Percentiles rank a stretch among this genome's conserved stretches.
Evolutionary conservation across 2,888 invertebrate species (phyloP).

Genomic region (Drosophila pegasa): DNA sequence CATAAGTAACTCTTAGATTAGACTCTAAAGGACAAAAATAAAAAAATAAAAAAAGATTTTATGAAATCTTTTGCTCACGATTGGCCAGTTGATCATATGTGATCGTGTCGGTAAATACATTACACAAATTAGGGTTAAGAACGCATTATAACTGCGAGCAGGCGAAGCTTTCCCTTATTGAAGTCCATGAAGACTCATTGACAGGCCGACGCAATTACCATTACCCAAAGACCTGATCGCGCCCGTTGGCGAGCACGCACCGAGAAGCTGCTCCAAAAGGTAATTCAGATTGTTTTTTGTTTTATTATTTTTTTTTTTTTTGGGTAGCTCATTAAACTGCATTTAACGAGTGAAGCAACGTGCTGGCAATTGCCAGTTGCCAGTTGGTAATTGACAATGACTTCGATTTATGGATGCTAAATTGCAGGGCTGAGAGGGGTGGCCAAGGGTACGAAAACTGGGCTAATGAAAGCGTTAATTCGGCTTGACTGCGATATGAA

Average conservation of each 20-base stretch:
- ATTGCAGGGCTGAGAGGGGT: conserved; percentile 54
- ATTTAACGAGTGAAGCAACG: conserved; percentile 67
- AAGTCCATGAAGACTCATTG: conserved; percentile 73
- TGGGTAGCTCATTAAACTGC: conserved; percentile 66
- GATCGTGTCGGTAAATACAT: conserved; percentile 73
- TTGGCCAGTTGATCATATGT: conserved; percentile 52
- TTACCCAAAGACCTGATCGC: conserved; percentile 65
- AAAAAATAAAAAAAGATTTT: not conserved
- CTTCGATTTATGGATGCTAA: conserved; percentile 72
- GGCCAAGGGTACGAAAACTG: conserved; percentile 62
- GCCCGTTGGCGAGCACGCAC: conserved; percentile 69
- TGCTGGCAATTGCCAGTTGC: conserved; percentile 40
- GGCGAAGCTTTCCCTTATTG: conserved; percentile 59
- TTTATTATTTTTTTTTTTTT: not conserved
- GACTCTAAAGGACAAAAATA: conserved; percentile 1
- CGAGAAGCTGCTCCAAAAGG: conserved; percentile 20
- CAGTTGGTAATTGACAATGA: conserved; percentile 50
- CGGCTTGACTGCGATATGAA: conserved; percentile 24
- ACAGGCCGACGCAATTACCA: conserved; percentile 70
- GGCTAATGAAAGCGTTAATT: conserved; percentile 80
- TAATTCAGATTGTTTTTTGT: conserved; percentile 18
- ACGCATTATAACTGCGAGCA: conserved; percentile 41
- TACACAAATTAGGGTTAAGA: conserved; percentile 40
- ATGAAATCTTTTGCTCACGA: not conserved
- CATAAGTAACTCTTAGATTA: not conserved